These are phyloP conservation scores for Sebastes jordani DNA, from an alignment of 2,797 vertebrate genomes.

Conservation along the genomic window DNA sequence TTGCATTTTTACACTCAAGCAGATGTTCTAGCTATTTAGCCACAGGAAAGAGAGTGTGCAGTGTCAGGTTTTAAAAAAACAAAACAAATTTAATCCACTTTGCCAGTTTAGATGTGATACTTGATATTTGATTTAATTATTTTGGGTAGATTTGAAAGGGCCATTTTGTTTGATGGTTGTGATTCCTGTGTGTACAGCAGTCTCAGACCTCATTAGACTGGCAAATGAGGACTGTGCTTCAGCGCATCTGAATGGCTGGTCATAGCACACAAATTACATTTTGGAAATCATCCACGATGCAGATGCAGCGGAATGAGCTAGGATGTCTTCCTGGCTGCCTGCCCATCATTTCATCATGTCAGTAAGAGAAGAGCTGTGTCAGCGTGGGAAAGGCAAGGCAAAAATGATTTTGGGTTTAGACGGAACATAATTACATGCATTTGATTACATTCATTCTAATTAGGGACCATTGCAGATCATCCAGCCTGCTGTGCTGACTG, in stretches of 20 bases:
- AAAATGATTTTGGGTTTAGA: neutral
- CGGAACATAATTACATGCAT: constrained; percentile 8
- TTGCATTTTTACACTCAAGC: constrained; percentile 7
- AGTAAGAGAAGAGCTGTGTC: neutral
- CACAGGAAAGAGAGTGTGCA: neutral
- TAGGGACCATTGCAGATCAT: neutral
- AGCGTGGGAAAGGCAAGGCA: neutral
- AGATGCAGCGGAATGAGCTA: constrained; percentile 31
- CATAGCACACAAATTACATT: constrained; percentile 44
- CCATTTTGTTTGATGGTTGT: constrained; percentile 4
- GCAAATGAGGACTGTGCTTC: constrained; percentile 25
- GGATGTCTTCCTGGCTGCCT: constrained; percentile 1
- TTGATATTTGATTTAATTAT: neutral
- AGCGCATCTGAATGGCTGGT: constrained; percentile 28
- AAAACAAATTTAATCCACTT: constrained; percentile 1
- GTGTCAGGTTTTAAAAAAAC: neutral
- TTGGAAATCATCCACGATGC: constrained; percentile 36
- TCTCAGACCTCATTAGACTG: constrained; percentile 43
- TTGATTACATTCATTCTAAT: constrained; percentile 18
- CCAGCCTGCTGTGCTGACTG: neutral
- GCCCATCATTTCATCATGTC: neutral
- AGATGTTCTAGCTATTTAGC: constrained; percentile 22
- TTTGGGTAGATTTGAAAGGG: neutral
- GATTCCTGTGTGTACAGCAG: neutral
- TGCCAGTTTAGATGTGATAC: neutral